These are phyloP conservation scores for Syngnathus floridae DNA, from an alignment of 2,113 vertebrate species.

Conservation along the genomic window DNA sequence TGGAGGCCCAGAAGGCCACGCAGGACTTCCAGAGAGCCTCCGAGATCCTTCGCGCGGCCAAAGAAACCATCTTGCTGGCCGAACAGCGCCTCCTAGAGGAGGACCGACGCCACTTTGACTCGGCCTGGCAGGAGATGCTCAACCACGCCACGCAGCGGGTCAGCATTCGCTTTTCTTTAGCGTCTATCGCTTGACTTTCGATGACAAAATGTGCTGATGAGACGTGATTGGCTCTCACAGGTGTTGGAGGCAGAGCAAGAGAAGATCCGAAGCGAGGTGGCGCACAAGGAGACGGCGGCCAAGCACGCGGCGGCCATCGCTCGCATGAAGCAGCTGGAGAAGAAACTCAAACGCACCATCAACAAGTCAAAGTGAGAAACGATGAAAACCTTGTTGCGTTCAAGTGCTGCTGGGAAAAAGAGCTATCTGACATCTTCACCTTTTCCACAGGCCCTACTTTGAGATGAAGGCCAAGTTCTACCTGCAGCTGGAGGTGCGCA, in stretches of 20 bases:
- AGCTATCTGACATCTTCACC: conserved; percentile 10
- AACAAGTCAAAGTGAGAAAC: conserved; percentile 85
- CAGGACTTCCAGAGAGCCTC: conserved; percentile 95
- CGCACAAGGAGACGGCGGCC: conserved; percentile 87
- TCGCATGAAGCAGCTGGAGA: conserved; percentile 91
- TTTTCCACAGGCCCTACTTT: conserved; percentile 84
- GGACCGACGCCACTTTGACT: conserved; percentile 93
- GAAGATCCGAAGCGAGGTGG: conserved; percentile 82
- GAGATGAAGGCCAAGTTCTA: conserved; percentile 97
- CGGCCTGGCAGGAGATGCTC: conserved; percentile 98
- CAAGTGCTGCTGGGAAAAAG: too few species aligned
- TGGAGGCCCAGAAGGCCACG: conserved; percentile 89
- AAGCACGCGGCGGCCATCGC: conserved; percentile 84
- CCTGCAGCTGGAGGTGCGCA: conserved; percentile 86
- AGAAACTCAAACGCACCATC: conserved; percentile 91
- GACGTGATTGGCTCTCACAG: conserved; percentile 55
- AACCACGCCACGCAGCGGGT: conserved; percentile 95
- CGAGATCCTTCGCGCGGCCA: conserved; percentile 88
- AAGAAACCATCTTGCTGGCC: conserved; percentile 90
- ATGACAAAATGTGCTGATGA: not conserved
- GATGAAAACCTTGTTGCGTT: too few species aligned
- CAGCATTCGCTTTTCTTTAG: conserved; percentile 4
- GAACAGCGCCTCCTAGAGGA: conserved; percentile 90
- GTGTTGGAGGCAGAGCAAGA: conserved; percentile 94
- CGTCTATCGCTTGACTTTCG: not conserved